Evolutionary conservation across 2,888 invertebrate genomes (phyloP).

Genomic region (Graphium colonna): DNA sequence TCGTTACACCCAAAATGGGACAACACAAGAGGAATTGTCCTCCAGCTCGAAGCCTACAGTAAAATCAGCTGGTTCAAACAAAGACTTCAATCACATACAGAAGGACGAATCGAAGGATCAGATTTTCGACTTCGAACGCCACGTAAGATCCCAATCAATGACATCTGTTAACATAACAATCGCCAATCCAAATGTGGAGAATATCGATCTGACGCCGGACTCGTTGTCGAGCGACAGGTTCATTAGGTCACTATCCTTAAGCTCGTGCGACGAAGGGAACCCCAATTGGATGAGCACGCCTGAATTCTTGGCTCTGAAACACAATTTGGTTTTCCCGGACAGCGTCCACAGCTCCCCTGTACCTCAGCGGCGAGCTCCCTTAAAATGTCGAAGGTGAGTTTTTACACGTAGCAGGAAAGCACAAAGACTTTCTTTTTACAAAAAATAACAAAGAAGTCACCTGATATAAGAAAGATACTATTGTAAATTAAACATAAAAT

Average conservation of each 20-base stretch:
- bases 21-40: slow-evolving; percentile 63
- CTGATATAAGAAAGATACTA: too few species aligned
- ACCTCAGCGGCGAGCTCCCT: slow-evolving; percentile 80
- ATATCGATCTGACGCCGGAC: slow-evolving; percentile 83
- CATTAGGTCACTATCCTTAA: slow-evolving; percentile 82
- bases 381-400: slow-evolving; percentile 81
- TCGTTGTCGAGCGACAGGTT: slow-evolving; percentile 80
- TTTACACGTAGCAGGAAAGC: neutral
- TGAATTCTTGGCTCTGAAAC: slow-evolving; percentile 88
- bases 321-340: slow-evolving; percentile 90
- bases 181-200: slow-evolving; percentile 86
- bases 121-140: slow-evolving; percentile 62
- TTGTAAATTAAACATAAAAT: too few species aligned
- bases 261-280: slow-evolving; percentile 85
- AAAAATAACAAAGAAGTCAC: too few species aligned
- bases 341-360: slow-evolving; percentile 89
- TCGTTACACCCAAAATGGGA: slow-evolving; percentile 62
- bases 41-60: slow-evolving; percentile 65
- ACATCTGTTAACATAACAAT: slow-evolving; percentile 85
- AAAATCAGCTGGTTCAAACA: slow-evolving; percentile 60
- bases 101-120: slow-evolving; percentile 65
- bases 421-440: neutral
- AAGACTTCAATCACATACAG: slow-evolving; percentile 59
- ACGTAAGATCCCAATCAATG: slow-evolving; percentile 79
- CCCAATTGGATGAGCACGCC: slow-evolving; percentile 91